Percentiles rank a stretch among this genome's conserved stretches.
These are phyloP conservation scores for Dryobates pubescens DNA, from an alignment of 2,797 vertebrate genomes.

Conservation along the genomic window DNA sequence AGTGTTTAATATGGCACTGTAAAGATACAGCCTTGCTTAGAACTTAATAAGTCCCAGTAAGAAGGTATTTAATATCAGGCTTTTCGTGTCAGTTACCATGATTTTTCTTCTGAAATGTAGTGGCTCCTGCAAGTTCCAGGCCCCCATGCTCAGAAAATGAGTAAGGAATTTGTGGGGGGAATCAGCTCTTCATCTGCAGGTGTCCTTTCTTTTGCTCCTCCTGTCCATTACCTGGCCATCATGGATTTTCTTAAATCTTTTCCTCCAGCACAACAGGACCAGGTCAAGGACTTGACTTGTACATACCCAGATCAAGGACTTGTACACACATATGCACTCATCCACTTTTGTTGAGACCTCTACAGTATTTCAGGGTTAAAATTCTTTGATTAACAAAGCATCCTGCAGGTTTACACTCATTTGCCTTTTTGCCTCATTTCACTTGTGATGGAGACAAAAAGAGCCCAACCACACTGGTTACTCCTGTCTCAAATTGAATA, in stretches of 20 bases:
- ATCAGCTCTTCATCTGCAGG: background rate
- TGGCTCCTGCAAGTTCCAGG: background rate
- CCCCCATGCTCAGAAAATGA: background rate
- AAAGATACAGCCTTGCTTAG: background rate
- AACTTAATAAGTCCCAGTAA: background rate
- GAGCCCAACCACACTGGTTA: rapidly evolving
- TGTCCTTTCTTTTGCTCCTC: background rate
- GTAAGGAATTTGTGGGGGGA: background rate
- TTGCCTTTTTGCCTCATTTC: background rate
- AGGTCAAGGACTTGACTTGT: background rate
- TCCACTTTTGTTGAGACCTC: background rate
- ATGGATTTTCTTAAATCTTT: background rate
- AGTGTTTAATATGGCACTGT: background rate
- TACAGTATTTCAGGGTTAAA: background rate
- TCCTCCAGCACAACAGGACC: background rate
- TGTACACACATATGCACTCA: background rate
- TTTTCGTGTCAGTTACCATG: background rate
- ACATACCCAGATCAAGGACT: background rate
- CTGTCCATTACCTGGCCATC: background rate
- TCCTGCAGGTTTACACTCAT: background rate
- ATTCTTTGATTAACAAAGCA: background rate
- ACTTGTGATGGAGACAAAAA: background rate
- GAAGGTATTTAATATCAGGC: background rate
- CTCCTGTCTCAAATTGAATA: background rate
- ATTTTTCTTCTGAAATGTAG: background rate